Conservation (phyloP, 2,797 vertebrate species). For the Sebastes jordani region DNA sequence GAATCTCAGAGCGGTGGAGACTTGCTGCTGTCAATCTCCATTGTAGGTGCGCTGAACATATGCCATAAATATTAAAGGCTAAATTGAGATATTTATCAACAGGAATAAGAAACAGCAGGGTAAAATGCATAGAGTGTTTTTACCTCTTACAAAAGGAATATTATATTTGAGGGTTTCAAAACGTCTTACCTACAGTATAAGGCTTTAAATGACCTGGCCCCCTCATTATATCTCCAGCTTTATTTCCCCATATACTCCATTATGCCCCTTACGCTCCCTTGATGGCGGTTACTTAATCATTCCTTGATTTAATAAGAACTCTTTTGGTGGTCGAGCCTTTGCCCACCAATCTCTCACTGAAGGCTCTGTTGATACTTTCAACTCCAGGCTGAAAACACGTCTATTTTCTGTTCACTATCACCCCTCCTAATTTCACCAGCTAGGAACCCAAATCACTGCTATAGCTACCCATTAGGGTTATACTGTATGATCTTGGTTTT, state of each 20-base stretch:
- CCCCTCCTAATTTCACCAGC: background rate
- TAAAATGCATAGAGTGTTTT: background rate
- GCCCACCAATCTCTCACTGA: background rate
- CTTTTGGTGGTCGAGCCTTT: background rate
- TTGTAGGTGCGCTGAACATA: background rate
- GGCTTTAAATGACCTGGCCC: background rate
- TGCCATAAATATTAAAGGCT: background rate
- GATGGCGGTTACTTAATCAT: background rate
- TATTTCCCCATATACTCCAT: background rate
- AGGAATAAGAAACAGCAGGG: background rate
- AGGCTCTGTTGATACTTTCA: background rate
- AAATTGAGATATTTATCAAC: background rate
- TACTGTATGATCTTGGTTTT: background rate
- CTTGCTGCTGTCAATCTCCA: conserved; percentile 16
- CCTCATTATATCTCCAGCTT: background rate
- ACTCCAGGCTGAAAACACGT: background rate
- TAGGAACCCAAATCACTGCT: too few relatives aligned
- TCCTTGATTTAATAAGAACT: background rate
- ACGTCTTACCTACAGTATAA: background rate
- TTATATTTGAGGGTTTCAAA: background rate
- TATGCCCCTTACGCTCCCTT: background rate
- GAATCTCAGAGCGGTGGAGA: conserved; percentile 3
- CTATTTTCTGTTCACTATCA: background rate
- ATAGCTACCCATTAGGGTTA: too few relatives aligned
- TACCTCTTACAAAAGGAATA: background rate